Conservation (phyloP, 1,140 invertebrate species). For the Bombus balteatus region DNA sequence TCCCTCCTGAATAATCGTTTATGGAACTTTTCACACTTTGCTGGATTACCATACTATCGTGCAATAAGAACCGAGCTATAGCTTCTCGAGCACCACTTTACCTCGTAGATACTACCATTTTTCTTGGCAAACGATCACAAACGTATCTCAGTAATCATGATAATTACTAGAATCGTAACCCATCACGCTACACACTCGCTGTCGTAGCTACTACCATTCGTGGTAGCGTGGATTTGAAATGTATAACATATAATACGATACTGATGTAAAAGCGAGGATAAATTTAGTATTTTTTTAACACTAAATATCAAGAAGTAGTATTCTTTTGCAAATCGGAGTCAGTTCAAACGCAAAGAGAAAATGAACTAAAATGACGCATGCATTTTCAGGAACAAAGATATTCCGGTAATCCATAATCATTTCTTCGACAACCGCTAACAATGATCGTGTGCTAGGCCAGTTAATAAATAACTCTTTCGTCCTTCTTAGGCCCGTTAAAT, state of each 20-base stretch:
- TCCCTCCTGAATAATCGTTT: constrained; percentile 61
- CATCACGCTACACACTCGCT: background rate
- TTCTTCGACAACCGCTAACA: constrained; percentile 13
- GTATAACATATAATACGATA: constrained; percentile 12
- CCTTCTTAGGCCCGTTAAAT: constrained; percentile 47
- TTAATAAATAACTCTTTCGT: constrained; percentile 67
- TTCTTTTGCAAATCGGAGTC: background rate
- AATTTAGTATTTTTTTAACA: background rate
- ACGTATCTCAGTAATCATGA: constrained; percentile 59
- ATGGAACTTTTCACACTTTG: constrained; percentile 63
- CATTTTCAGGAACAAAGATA: background rate
- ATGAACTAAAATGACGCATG: background rate
- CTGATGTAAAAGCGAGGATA: background rate
- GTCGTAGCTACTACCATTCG: too few relatives aligned
- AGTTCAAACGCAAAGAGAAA: background rate
- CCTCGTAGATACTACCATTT: constrained; percentile 48
- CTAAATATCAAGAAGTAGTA: background rate
- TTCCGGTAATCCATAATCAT: constrained; percentile 5
- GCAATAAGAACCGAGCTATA: constrained; percentile 49
- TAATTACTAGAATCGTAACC: constrained; percentile 49
- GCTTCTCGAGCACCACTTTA: constrained; percentile 30
- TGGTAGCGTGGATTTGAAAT: background rate
- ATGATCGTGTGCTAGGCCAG: constrained; percentile 48
- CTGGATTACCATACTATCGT: constrained; percentile 61
- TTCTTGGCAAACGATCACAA: constrained; percentile 60